Conservation (phyloP, 2,797 vertebrate species). For the Poeciliopsis gracilis region DNA sequence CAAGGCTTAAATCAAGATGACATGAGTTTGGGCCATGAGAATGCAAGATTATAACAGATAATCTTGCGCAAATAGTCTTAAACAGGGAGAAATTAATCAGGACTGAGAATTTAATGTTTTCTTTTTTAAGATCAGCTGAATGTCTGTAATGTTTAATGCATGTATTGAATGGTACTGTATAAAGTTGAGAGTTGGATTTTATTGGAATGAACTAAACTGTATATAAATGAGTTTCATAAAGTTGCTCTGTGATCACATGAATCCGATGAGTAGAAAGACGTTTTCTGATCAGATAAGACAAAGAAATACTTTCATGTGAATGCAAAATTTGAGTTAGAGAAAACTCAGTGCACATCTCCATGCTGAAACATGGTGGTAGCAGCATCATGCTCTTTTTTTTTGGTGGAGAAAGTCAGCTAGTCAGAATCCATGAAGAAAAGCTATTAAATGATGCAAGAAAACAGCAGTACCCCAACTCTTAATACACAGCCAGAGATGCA, state of each 20-base stretch:
- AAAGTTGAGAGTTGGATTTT: neutral
- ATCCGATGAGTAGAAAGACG: neutral
- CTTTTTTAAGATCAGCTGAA: neutral
- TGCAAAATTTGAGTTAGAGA: neutral
- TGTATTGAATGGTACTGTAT: neutral
- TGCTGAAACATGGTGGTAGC: neutral
- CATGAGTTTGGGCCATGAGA: neutral
- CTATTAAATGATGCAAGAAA: neutral
- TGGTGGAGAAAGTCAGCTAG: neutral
- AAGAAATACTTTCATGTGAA: neutral
- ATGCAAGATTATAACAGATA: conserved; percentile 2
- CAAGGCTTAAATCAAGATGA: neutral
- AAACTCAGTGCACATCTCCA: neutral
- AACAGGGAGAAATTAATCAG: neutral
- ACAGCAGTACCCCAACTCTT: neutral
- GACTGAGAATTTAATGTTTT: neutral
- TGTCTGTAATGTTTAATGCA: neutral
- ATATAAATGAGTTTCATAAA: neutral
- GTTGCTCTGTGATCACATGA: neutral
- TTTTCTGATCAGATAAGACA: neutral
- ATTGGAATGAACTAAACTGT: neutral
- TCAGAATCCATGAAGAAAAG: neutral
- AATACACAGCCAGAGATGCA: neutral
- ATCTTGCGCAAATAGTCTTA: neutral
- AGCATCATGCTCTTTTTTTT: neutral